Conservation (phyloP, 35 echinoderm and acorn worm species). For the Heliocidaris erythrogramma region DNA sequence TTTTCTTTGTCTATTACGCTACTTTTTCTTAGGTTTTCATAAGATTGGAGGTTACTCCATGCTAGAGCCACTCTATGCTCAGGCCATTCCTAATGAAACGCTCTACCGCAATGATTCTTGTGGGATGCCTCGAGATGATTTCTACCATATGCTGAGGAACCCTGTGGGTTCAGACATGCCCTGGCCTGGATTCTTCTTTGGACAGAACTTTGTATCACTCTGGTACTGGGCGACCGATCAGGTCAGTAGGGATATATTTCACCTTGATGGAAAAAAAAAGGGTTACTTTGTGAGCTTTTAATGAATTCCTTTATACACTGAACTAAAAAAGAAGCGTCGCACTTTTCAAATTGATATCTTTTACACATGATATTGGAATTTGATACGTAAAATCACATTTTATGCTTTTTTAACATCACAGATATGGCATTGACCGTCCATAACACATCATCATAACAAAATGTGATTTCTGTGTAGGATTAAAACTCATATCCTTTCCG, state of each 20-base stretch:
- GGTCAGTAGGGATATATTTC: conserved; percentile 42
- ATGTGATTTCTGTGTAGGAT: no score
- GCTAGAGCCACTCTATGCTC: conserved; percentile 67
- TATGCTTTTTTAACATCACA: no score
- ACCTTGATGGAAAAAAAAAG: no score
- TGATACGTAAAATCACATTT: no score
- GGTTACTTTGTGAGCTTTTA: no score
- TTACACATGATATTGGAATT: no score
- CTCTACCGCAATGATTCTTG: conserved; percentile 71
- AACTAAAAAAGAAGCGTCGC: no score
- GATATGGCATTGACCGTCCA: no score
- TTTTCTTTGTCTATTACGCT: background rate
- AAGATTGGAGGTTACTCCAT: conserved; percentile 71
- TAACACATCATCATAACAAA: no score
- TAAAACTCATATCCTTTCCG: no score
- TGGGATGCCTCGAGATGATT: conserved; percentile 77
- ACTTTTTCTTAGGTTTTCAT: conserved; percentile 57
- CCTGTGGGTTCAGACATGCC: conserved; percentile 70
- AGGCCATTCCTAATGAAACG: conserved; percentile 69
- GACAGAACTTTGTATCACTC: conserved; percentile 72
- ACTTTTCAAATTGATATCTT: no score
- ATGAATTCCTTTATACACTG: no score
- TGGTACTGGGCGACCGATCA: conserved; percentile 95
- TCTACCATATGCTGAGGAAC: conserved; percentile 71
- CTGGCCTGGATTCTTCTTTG: conserved; percentile 91